Conservation (phyloP, 2,888 invertebrate genomes). For the Pteria penguin region DNA sequence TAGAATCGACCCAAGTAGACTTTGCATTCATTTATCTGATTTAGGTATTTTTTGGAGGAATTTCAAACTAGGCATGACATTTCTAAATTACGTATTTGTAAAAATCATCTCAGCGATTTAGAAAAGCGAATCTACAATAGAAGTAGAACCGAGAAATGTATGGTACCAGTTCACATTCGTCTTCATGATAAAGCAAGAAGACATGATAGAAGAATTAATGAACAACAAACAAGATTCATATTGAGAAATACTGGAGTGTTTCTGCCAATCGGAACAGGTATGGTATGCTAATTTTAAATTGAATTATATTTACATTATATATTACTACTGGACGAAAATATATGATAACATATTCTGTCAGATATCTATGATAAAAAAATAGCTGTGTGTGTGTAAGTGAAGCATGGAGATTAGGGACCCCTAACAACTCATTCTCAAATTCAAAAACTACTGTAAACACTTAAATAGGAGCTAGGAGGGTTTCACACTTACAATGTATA, state of each 20-base stretch:
- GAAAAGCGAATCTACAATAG: neutral
- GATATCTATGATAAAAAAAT: neutral
- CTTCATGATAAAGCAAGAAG: neutral
- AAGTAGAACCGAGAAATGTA: neutral
- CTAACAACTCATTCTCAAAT: too few species aligned
- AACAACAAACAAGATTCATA: neutral
- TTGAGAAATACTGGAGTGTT: neutral
- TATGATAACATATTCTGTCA: neutral
- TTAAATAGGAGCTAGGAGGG: too few species aligned
- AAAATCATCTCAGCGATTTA: neutral
- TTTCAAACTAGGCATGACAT: neutral
- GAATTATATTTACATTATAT: too few species aligned
- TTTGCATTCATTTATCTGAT: neutral
- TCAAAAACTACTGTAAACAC: too few species aligned
- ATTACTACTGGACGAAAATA: too few species aligned
- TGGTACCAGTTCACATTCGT: neutral
- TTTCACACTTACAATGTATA: too few species aligned
- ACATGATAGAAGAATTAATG: neutral
- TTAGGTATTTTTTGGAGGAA: neutral
- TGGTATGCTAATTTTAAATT: too few species aligned
- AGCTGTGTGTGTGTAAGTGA: neutral
- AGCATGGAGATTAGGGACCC: too few species aligned
- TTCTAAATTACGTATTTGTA: neutral
- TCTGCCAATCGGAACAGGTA: neutral
- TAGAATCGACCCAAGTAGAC: neutral